Conservation (phyloP, 2,797 vertebrate species). For the Halcyon badia region DNA sequence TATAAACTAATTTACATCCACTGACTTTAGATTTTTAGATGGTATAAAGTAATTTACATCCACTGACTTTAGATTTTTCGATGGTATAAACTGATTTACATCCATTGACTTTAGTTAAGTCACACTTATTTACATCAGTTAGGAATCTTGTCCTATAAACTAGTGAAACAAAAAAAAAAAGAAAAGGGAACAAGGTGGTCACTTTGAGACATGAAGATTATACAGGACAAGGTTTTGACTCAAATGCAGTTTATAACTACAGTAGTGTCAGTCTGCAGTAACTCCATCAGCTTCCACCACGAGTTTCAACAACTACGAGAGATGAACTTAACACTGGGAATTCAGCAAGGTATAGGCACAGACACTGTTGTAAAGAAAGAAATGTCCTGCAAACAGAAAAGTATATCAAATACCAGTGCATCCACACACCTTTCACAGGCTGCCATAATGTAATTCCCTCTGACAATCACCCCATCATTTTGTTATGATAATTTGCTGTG, state of each 20-base stretch:
- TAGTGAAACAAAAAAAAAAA: neutral
- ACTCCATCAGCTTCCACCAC: neutral
- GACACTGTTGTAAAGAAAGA: neutral
- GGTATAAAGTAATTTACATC: too few relatives aligned
- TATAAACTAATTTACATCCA: neutral
- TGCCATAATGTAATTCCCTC: neutral
- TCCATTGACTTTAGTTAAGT: neutral
- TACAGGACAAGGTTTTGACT: neutral
- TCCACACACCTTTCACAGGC: neutral
- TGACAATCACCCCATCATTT: neutral
- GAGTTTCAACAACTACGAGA: neutral
- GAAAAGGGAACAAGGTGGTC: neutral
- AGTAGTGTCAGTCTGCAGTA: neutral
- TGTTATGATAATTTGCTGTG: neutral
- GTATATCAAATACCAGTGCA: neutral
- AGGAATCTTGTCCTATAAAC: neutral
- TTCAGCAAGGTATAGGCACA: neutral
- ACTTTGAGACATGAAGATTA: neutral
- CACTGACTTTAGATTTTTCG: neutral
- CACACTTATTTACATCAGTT: neutral
- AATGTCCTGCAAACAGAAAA: neutral
- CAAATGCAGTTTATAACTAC: neutral
- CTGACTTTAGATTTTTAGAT: neutral
- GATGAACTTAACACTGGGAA: neutral
- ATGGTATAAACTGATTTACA: too few relatives aligned